phyloP scores from a whole-genome alignment of 2,113 vertebrate species.

The Petrocephalus zakoni region DNA sequence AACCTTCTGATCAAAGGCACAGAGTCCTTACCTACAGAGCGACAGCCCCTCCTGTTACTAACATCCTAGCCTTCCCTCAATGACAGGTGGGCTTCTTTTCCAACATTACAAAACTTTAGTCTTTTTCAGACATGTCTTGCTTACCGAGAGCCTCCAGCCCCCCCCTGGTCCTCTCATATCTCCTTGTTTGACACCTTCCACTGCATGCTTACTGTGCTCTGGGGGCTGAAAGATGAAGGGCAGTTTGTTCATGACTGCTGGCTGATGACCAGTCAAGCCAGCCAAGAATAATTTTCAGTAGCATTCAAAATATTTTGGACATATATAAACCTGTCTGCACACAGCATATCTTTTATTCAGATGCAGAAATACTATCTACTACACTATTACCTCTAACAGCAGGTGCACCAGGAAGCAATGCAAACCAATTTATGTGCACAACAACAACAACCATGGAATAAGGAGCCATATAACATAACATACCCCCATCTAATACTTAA shows the following conservation, averaged over 20 bases:
- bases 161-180: not conserved
- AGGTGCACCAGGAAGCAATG: not conserved
- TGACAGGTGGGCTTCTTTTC: not conserved
- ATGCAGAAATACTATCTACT: not conserved
- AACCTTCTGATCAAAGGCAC: not conserved
- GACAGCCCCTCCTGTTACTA: not conserved
- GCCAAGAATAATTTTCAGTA: not conserved
- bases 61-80: not conserved
- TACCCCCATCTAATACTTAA: no score
- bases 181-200: not conserved
- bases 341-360: not conserved
- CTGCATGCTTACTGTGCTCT: not conserved
- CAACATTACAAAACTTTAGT: not conserved
- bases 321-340: not conserved
- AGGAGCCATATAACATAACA: no score
- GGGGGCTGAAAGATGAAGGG: not conserved
- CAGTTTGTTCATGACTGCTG: not conserved
- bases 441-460: not conserved
- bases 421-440: not conserved
- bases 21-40: not conserved
- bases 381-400: not conserved
- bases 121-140: not conserved
- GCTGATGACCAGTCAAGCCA: not conserved
- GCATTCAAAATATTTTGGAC: not conserved
- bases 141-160: not conserved